Evolutionary conservation across 1,140 invertebrate genomes (phyloP), one percentile per base, ranked within the genome.

Genomic region (Helicorthomorpha holstii): DNA sequence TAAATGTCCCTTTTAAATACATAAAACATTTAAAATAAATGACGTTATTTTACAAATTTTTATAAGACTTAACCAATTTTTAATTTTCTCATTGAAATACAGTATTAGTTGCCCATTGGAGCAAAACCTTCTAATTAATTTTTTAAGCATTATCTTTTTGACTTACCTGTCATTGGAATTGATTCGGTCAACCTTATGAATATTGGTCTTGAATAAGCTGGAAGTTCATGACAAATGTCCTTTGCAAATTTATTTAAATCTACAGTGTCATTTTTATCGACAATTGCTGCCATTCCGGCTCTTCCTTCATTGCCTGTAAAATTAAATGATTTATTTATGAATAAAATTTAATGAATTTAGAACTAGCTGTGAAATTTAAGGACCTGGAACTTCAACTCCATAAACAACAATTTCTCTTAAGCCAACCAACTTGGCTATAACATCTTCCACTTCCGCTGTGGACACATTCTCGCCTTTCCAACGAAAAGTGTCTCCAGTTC

Each of bases 381-480:
- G n/a, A 69, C 70, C 66, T 60, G 68, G 70, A 22, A 96, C 83
- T 70, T 85, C 74, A 1, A 97, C 90, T 25, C 93, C 92, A 66
- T 91, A 97, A 3, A 96, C 91, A 27, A 95, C 82, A 51, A 83
- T 86, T 67, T 98, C 93, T 61, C 82, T 77, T 56, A 93, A 84
- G 49, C 80, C 76, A 16, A 85, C 72, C 23, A 88, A 65, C 64
- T 88, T 87, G 54, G 88, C 94, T 0, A 98, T 76, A 50, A 92
- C 78, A 1, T 81, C 86, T 70, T 99, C 95, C 1, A 99, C 85
- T 74, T 99, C 96, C 2, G 85, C 85, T 0, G 96, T 98, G 2
- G 90, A 95, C 1, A 98, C 94, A 69, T 99, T 99, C 72, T 99
- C 96, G n/a, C 95, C 94, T 66, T 91, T 88, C 75, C 75, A 78